A percentile compares a stretch with the other conserved stretches of the same genome.
These are phyloP conservation scores for Listronotus oregonensis DNA, from an alignment of 1,140 invertebrate genomes.

Conservation along the genomic window DNA sequence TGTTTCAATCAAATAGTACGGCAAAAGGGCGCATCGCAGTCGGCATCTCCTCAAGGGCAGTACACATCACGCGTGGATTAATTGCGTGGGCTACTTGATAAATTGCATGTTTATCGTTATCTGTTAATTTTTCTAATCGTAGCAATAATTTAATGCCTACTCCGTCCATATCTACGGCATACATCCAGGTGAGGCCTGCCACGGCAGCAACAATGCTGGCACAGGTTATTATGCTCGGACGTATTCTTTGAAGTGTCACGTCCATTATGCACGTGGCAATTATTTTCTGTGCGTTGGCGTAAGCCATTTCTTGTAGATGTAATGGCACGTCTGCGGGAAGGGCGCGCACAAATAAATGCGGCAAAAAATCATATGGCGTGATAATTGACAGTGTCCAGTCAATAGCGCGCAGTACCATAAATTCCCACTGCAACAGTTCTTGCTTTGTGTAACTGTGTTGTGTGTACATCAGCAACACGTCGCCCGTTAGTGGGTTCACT, in stretches of 20 bases:
- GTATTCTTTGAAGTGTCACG: conserved; percentile 4
- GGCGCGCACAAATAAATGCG: too few relatives aligned
- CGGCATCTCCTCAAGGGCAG: conserved; percentile 3
- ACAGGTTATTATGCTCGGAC: conserved; percentile 2
- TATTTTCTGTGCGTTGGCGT: conserved; percentile 1
- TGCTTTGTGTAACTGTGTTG: conserved; percentile 4
- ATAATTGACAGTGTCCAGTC: conserved; percentile 1
- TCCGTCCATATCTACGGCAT: conserved; percentile 1
- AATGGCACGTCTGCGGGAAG: too few relatives aligned
- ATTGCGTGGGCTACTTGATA: neutral
- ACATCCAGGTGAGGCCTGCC: conserved; percentile 3
- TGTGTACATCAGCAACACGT: conserved; percentile 3
- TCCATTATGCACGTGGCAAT: conserved; percentile 1
- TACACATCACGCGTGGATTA: neutral
- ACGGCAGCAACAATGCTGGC: conserved; percentile 3
- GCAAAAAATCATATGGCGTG: conserved; percentile 1
- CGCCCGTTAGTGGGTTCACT: conserved; percentile 1
- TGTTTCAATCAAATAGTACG: conserved; percentile 1
- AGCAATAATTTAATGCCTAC: conserved; percentile 3
- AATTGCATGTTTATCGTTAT: conserved; percentile 4
- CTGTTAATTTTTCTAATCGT: conserved; percentile 2
- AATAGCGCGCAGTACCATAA: conserved; percentile 1
- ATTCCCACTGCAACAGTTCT: conserved; percentile 2
- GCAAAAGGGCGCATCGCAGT: conserved; percentile 2
- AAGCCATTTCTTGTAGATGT: too few relatives aligned